Evolutionary conservation across 2,113 vertebrate genomes (phyloP).

Genomic region (Barbus barbus): DNA sequence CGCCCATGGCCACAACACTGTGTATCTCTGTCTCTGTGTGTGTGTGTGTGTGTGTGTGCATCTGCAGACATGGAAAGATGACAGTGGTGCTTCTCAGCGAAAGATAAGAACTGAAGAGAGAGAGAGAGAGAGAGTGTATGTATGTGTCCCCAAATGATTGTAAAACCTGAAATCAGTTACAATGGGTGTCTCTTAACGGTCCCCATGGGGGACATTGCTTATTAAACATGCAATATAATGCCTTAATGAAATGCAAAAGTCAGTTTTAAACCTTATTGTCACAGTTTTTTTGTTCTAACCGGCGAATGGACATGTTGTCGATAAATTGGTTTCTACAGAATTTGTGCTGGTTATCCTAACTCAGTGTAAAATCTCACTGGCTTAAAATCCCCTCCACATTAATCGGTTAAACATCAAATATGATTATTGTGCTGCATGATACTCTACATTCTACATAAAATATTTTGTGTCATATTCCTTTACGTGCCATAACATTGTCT

Average conservation of each 20-base stretch:
- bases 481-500: neutral
- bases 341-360: neutral
- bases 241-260: neutral
- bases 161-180: neutral
- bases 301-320: neutral
- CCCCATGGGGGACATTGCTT: too few species aligned
- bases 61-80: slow-evolving; percentile 46
- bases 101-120: slow-evolving; percentile 57
- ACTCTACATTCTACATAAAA: neutral
- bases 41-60: slow-evolving; percentile 19
- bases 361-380: neutral
- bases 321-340: neutral
- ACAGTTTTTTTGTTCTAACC: neutral
- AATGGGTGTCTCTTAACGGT: neutral
- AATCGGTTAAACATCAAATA: neutral
- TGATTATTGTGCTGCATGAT: neutral
- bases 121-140: neutral
- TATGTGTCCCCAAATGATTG: neutral
- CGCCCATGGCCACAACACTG: slow-evolving; percentile 75
- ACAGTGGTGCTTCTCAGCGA: slow-evolving; percentile 43
- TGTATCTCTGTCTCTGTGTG: slow-evolving; percentile 43
- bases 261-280: neutral
- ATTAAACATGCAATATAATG: neutral
- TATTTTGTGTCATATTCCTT: neutral
- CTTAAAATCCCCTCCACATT: neutral